phyloP scores from a whole-genome alignment of 2,797 vertebrate species.

The Dipus sagitta region DNA sequence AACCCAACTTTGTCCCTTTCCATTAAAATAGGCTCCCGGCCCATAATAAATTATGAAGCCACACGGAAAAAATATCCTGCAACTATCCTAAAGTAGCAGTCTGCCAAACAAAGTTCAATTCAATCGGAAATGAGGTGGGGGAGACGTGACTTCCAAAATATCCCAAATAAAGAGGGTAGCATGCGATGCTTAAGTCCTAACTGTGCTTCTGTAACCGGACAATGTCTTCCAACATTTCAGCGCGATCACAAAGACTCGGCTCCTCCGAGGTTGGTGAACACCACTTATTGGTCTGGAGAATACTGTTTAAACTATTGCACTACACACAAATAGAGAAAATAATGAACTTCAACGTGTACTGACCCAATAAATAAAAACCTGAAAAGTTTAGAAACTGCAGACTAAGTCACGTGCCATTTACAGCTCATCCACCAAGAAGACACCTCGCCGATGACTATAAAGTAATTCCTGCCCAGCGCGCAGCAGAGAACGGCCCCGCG shows the following conservation, averaged over 20 bases:
- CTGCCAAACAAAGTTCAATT: neutral
- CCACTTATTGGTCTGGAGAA: neutral
- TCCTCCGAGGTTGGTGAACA: neutral
- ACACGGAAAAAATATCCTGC: neutral
- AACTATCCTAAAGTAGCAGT: neutral
- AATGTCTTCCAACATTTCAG: neutral
- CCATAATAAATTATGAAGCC: neutral
- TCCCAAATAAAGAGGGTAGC: neutral
- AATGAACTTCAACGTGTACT: neutral
- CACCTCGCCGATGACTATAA: neutral
- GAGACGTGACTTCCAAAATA: neutral
- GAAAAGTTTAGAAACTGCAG: neutral
- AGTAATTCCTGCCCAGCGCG: neutral
- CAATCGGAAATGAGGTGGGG: neutral
- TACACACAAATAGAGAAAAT: neutral
- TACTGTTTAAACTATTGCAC: neutral
- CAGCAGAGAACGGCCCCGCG: neutral
- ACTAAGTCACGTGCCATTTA: neutral
- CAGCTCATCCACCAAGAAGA: neutral
- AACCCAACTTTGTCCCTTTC: neutral
- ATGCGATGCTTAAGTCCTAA: neutral
- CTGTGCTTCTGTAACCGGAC: neutral
- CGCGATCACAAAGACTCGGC: neutral
- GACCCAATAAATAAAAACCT: too few relatives aligned
- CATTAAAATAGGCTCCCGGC: neutral